Evolutionary conservation across 2,797 vertebrate genomes (phyloP), one percentile per base, ranked within the genome.

Genomic region (Sebastes oblongus): DNA sequence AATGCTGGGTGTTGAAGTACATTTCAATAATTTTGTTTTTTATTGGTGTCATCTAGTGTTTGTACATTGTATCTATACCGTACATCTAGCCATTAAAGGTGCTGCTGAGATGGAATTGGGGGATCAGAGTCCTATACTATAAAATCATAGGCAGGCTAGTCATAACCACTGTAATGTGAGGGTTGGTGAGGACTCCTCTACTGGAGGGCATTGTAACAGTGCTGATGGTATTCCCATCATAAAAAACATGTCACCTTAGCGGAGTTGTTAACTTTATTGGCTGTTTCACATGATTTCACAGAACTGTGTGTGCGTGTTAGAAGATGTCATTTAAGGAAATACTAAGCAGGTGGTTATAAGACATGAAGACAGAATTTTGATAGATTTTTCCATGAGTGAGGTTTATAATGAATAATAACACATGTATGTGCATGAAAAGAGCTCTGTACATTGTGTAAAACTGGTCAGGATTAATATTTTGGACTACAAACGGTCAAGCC

Each of bases 281-380:
- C 67, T 39, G 16, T 16, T 39, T 79, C 84, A 82, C 80, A 82
- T 82, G 84, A 77, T 73, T 34, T 34, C 39, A 39, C 13, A 39
- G 39, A 39, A 39, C 39, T 55, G 18, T 69, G 14, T n/a, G 14
- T 55, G 12, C 7, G 4, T 59, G 42, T 52, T 42, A 42, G 13
- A 42, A 42, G 14, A 42, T 42, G 39, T 16, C 3, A 61, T 11
- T 14, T 32, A 24, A 69, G 42, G 24, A 16, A 58, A 36, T 64
- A n/a, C 58, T 29, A 29, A 24, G 36, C 46, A 9, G 13, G 50
- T 80, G 59, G 22, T 61, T 67, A 42, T 42, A 46, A 10, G 5
- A 32, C 25, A 59, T 75, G 66, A 59, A 46, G 4, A 42, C 8
- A 46, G 25, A 6, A 20, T 20, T 7, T 36, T 54, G 29, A 25